Conservation (phyloP, 2,888 invertebrate species). For the Andrena camellia region DNA sequence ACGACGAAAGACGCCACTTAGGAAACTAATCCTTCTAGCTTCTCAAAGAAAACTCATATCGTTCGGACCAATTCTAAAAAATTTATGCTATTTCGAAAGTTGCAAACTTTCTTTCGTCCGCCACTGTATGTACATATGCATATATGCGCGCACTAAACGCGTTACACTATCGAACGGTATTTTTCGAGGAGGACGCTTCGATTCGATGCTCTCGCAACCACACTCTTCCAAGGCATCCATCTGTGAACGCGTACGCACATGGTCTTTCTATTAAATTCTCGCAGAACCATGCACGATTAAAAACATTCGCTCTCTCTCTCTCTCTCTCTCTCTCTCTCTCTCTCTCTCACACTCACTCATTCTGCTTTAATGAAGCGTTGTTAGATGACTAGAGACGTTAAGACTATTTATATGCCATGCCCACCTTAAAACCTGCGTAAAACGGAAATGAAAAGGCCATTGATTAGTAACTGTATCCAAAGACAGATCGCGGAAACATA, state of each 20-base stretch:
- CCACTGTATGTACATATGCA: no score
- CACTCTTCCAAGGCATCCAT: background rate
- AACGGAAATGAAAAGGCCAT: constrained; percentile 70
- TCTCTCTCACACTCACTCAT: constrained; percentile 1
- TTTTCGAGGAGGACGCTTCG: background rate
- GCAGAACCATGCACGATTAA: constrained; percentile 74
- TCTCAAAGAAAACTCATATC: no score
- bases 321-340: constrained; percentile 13
- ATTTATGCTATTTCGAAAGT: no score
- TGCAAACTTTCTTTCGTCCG: no score
- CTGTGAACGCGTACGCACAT: background rate
- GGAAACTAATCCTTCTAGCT: no score
- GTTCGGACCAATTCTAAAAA: no score
- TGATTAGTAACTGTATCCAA: constrained; percentile 63
- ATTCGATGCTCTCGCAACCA: constrained; percentile 1
- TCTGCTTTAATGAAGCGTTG: constrained; percentile 80
- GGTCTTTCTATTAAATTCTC: constrained; percentile 38
- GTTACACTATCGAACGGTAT: background rate
- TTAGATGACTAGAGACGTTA: constrained; percentile 83
- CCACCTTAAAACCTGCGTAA: constrained; percentile 78
- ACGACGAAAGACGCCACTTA: no score
- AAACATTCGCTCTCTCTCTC: constrained; percentile 65
- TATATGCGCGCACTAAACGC: background rate
- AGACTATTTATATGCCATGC: constrained; percentile 76
- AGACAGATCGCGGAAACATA: background rate